phyloP scores from a whole-genome alignment of 2,797 vertebrate species.

The Acanthis flammea region DNA sequence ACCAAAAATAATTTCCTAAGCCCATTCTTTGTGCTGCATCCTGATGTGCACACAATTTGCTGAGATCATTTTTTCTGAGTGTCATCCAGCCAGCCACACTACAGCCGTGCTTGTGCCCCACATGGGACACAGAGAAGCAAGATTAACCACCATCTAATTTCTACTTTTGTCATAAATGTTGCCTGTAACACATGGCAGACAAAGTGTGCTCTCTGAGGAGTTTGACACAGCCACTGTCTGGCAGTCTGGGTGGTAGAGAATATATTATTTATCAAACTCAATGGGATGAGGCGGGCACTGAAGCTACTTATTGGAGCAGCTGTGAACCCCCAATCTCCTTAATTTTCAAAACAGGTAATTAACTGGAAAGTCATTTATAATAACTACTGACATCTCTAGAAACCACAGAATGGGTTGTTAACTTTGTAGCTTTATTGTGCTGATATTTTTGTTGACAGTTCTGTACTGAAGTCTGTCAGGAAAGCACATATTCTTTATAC shows the following conservation, averaged over 20 bases:
- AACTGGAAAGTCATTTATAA: slow-evolving; percentile 77
- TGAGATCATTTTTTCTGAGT: slow-evolving; percentile 59
- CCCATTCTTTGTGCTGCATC: slow-evolving; percentile 22
- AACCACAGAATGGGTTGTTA: slow-evolving; percentile 65
- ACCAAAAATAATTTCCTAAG: slow-evolving; percentile 62
- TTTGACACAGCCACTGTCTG: slow-evolving; percentile 69
- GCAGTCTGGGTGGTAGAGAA: slow-evolving; percentile 69
- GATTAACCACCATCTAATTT: slow-evolving; percentile 69
- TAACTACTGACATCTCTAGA: slow-evolving; percentile 69
- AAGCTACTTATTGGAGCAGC: slow-evolving; percentile 70
- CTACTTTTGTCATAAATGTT: slow-evolving; percentile 66
- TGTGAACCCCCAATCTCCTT: slow-evolving; percentile 74
- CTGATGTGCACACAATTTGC: slow-evolving; percentile 33
- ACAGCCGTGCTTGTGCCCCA: slow-evolving; percentile 38
- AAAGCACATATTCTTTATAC: background rate
- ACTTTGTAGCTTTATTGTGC: slow-evolving; percentile 47
- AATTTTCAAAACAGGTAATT: slow-evolving; percentile 77
- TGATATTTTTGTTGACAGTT: slow-evolving; percentile 60
- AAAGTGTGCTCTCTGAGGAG: slow-evolving; percentile 69
- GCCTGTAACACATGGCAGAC: slow-evolving; percentile 70
- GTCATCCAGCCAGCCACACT: slow-evolving; percentile 39
- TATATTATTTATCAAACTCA: slow-evolving; percentile 75
- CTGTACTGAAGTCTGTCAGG: slow-evolving; percentile 22
- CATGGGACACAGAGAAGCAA: slow-evolving; percentile 55
- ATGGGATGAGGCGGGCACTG: slow-evolving; percentile 60